Base-by-base conservation (phyloP, 2,113 vertebrate genomes). In the Gymnogyps californianus region DNA sequence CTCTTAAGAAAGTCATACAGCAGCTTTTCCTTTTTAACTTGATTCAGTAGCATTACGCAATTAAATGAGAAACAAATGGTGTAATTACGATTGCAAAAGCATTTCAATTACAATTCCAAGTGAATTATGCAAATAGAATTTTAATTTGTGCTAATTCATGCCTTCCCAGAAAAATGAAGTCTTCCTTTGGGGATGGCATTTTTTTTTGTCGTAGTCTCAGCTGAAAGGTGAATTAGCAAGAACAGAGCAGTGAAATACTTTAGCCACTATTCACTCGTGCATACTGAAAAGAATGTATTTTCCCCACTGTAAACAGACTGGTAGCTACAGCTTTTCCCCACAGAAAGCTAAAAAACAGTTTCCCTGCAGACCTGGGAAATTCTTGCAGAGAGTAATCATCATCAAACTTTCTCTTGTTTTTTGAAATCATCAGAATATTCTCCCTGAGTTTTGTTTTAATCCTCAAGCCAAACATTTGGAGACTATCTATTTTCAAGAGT, bases 61-160 rank as follows among this genome's bases (percentile, higher is more conserved):
- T 57, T 11, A 64, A 85, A 65, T 5, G 42, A 86, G 70, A 38
- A 91, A 66, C 54, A 75, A 95, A 89, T 74, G 91, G 32, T 44
- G 52, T 22, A 54, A 91, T 86, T 96, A 62, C 77, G 91, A 97
- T 94, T 96, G 84, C 93, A 86, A 93, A 96, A 96, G 29, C 34
- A 22, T 86, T 93, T 80, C 47, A 44, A 44, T 69, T 85, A 55
- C 25, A 62, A 93, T 88, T 84, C 67, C 70, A 57, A 76, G 49
- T 4, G 62, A 85, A 65, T 87, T 90, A 85, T 46, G 70, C 44
- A 85, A 69, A 91, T 54, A 94, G 78, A 57, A 54, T 65, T 94
- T 83, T 85, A 66, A 85, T 91, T 91, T 51, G 62, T n/a, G 29
- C 42, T 96, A 93, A 96, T 93, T 90, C 64, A 25, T 54, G 29